phyloP scores from a whole-genome alignment of 2,113 vertebrate species.

The Mungos mungo region DNA sequence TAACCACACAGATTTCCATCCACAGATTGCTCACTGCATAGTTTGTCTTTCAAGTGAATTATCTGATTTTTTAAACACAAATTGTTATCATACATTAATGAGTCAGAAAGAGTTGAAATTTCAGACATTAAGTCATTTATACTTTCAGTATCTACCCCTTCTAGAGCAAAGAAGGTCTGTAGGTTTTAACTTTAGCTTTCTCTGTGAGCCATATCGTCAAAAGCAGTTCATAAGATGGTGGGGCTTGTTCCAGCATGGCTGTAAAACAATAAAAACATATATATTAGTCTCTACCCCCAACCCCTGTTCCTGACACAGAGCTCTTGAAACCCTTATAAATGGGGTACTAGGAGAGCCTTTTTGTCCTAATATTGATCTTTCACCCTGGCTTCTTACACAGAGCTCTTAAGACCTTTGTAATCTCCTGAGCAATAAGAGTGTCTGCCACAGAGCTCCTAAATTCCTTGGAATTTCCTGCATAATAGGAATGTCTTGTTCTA shows the following conservation, averaged over 20 bases:
- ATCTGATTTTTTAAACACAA: not conserved
- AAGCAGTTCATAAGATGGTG: not conserved
- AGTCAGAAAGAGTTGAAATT: slow-evolving; percentile 27
- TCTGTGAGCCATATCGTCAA: not conserved
- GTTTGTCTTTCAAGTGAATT: not conserved
- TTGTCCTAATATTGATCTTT: not conserved
- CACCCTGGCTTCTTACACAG: not conserved
- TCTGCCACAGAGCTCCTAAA: not conserved
- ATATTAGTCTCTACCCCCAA: not conserved
- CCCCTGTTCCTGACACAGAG: not conserved
- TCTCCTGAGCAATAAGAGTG: not conserved
- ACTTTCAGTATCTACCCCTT: not conserved
- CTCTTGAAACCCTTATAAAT: not conserved
- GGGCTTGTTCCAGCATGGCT: not conserved
- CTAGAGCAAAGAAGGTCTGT: not conserved
- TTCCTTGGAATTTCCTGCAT: not conserved
- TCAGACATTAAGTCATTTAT: not conserved
- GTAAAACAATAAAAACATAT: not conserved
- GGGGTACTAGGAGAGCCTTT: not conserved
- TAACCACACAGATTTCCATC: not conserved
- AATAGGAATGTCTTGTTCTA: not conserved
- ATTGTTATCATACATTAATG: not conserved
- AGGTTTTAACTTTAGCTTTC: slow-evolving; percentile 1
- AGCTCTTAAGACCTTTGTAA: not conserved
- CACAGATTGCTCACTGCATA: not conserved